Conservation (phyloP, 2,888 invertebrate species). For the Cantharis rufa region DNA sequence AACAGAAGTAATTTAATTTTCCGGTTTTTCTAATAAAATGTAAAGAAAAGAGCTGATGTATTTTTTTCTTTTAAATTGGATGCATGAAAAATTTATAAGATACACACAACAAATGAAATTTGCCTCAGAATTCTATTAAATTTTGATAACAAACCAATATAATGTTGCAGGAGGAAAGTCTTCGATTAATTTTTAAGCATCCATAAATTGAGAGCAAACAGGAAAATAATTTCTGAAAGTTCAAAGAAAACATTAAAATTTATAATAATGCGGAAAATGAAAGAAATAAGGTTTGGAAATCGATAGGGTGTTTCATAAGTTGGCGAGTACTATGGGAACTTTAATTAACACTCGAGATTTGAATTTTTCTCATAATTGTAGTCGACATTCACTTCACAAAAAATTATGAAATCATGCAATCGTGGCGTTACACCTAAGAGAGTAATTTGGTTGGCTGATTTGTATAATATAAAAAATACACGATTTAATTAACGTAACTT, state of each 20-base stretch:
- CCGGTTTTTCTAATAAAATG: neutral
- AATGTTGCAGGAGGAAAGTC: neutral
- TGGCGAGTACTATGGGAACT: neutral
- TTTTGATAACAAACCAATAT: constrained; percentile 6
- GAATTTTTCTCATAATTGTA: neutral
- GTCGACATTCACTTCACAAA: neutral
- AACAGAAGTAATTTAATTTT: neutral
- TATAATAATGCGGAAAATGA: neutral
- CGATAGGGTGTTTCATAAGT: neutral
- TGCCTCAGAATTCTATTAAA: neutral
- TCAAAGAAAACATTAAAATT: neutral
- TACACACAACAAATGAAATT: neutral
- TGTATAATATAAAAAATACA: neutral
- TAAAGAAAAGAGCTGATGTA: neutral
- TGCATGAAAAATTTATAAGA: neutral
- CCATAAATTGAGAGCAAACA: neutral
- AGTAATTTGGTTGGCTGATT: neutral
- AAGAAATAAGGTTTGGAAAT: neutral
- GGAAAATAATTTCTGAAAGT: neutral
- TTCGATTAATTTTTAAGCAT: constrained; percentile 1
- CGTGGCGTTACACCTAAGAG: neutral
- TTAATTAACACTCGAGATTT: neutral
- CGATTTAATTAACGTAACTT: neutral
- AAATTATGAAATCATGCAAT: neutral
- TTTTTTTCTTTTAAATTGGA: neutral